Evolutionary conservation across 1,140 invertebrate species (phyloP).

Genomic region (Gryllus bimaculatus): DNA sequence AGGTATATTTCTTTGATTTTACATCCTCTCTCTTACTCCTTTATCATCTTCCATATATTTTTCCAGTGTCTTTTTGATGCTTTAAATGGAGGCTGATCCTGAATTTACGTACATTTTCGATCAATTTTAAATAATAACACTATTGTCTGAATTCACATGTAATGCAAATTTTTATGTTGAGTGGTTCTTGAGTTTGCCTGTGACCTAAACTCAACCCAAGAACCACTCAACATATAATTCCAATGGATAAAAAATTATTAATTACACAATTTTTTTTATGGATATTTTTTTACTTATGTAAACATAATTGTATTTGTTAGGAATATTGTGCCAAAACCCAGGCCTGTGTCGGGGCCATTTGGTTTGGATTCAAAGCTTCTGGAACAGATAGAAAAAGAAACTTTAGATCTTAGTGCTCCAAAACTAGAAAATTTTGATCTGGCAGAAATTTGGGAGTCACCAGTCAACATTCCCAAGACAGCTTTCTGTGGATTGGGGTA

Average conservation of each 20-base stretch:
- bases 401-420: slow-evolving; percentile 27
- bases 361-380: slow-evolving; percentile 58
- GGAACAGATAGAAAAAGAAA: slow-evolving; percentile 43
- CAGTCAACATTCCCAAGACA: not conserved
- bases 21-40: not conserved
- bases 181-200: too few relatives aligned
- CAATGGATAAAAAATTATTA: too few relatives aligned
- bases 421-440: slow-evolving; percentile 38
- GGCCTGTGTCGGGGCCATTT: slow-evolving; percentile 51
- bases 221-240: too few relatives aligned
- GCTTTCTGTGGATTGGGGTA: not conserved
- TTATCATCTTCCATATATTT: not conserved
- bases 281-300: too few relatives aligned
- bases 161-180: too few relatives aligned
- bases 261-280: too few relatives aligned
- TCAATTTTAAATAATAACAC: too few relatives aligned
- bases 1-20: not conserved
- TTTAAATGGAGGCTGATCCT: not conserved
- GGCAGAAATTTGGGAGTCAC: not conserved
- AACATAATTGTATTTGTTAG: not conserved
- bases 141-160: too few relatives aligned
- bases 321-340: slow-evolving; percentile 25
- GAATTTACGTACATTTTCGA: too few relatives aligned
- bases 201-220: too few relatives aligned
- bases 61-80: not conserved